Evolutionary conservation across 2,797 vertebrate genomes (phyloP).

Genomic region (Tapirus indicus): DNA sequence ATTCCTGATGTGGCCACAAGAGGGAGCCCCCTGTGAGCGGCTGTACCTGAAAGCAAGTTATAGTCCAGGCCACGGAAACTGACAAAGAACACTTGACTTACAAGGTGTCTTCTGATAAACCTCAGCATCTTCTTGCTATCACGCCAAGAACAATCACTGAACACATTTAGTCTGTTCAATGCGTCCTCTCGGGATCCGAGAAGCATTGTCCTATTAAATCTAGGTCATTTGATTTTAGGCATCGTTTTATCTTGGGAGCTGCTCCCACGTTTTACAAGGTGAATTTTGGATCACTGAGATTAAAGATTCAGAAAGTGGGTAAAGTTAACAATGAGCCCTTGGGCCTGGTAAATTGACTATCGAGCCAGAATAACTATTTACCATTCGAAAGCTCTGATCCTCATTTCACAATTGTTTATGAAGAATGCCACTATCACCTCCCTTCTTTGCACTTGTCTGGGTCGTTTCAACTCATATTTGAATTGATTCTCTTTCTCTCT

Average conservation of each 20-base stretch:
- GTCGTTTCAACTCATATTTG: conserved; percentile 68
- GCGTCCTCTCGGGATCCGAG: not conserved
- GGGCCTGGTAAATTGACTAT: not conserved
- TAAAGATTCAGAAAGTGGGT: conserved; percentile 60
- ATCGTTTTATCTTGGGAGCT: conserved; percentile 31
- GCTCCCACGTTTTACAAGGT: conserved; percentile 52
- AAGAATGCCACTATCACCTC: not conserved
- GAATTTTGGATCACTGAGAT: conserved; percentile 27
- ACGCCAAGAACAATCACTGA: not conserved
- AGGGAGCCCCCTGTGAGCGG: conserved; percentile 61
- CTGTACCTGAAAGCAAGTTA: not conserved
- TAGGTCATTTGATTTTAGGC: conserved; percentile 49
- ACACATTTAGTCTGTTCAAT: not conserved
- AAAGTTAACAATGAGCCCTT: conserved; percentile 42
- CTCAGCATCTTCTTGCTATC: conserved; percentile 7
- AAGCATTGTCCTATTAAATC: conserved; percentile 31
- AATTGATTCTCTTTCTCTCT: conserved; percentile 1
- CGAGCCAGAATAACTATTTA: not conserved
- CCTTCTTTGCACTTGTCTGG: not conserved
- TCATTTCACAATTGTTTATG: conserved; percentile 39
- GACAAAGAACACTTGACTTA: conserved; percentile 43
- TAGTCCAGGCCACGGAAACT: not conserved
- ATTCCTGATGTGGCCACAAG: conserved; percentile 64
- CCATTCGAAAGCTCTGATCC: not conserved
- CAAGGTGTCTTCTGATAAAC: not conserved